Evolutionary conservation across 2,797 vertebrate genomes (phyloP).

Genomic region (Urocyon cinereoargenteus): DNA sequence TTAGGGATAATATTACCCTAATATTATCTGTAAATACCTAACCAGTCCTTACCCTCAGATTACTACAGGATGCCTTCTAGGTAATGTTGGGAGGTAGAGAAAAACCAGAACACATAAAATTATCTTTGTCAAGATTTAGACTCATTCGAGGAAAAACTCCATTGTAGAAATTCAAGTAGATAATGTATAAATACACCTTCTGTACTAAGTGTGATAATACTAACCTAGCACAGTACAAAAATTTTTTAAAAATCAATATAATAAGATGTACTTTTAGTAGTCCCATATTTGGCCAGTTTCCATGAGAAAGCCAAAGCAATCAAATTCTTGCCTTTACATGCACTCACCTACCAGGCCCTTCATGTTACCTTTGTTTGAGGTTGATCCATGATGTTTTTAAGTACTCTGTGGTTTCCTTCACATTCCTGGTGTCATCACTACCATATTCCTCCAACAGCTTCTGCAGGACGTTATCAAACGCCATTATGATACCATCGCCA

Average conservation of each 20-base stretch:
- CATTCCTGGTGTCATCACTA: constrained; percentile 94
- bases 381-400: constrained; percentile 93
- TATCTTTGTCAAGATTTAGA: background rate
- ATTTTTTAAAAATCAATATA: background rate
- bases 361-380: constrained; percentile 93
- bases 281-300: background rate
- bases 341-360: background rate
- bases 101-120: constrained; percentile 3
- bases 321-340: background rate
- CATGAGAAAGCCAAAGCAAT: constrained; percentile 1
- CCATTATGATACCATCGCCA: constrained; percentile 90
- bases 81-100: background rate
- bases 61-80: constrained; percentile 42
- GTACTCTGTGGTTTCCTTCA: constrained; percentile 95
- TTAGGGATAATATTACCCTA: background rate
- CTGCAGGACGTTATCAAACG: constrained; percentile 94
- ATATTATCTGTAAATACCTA: background rate
- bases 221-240: background rate
- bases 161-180: background rate
- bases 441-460: constrained; percentile 94
- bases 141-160: constrained; percentile 14
- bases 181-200: background rate
- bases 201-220: background rate
- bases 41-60: background rate
- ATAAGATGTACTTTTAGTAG: background rate